Conservation (phyloP, 2,797 vertebrate species). For the Chromis chromis region DNA sequence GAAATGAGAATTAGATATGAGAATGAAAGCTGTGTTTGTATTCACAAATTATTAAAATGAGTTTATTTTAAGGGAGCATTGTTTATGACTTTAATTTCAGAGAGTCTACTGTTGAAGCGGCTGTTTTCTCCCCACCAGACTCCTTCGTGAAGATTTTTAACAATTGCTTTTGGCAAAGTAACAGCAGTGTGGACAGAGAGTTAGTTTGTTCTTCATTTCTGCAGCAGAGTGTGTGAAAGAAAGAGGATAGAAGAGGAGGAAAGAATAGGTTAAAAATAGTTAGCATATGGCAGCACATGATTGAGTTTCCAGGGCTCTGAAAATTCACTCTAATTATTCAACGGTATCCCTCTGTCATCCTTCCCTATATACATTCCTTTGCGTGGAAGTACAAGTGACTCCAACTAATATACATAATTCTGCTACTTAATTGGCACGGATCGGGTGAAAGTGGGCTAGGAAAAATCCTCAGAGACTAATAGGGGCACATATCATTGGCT, state of each 20-base stretch:
- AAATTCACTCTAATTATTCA: slow-evolving; percentile 97
- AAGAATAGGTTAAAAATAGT: slow-evolving; percentile 90
- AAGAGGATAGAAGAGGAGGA: slow-evolving; percentile 62
- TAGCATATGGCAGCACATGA: slow-evolving; percentile 87
- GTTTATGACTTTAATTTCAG: slow-evolving; percentile 25
- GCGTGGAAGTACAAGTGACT: slow-evolving; percentile 90
- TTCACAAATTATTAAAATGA: slow-evolving; percentile 42
- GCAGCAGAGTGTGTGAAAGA: slow-evolving; percentile 44
- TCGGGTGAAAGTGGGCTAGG: slow-evolving; percentile 90
- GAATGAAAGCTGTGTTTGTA: slow-evolving; percentile 57
- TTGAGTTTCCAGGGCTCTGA: slow-evolving; percentile 90
- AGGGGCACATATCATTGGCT: slow-evolving; percentile 94
- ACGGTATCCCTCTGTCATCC: slow-evolving; percentile 90
- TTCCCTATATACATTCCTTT: slow-evolving; percentile 87
- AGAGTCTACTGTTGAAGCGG: slow-evolving; percentile 1
- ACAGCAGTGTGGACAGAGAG: slow-evolving; percentile 61
- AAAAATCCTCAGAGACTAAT: slow-evolving; percentile 92
- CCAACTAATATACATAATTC: slow-evolving; percentile 97
- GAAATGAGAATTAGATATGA: slow-evolving; percentile 69
- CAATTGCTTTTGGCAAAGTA: slow-evolving; percentile 45
- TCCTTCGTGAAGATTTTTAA: slow-evolving; percentile 33
- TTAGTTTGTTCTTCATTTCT: slow-evolving; percentile 64
- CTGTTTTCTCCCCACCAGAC: slow-evolving; percentile 1
- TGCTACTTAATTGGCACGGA: slow-evolving; percentile 95
- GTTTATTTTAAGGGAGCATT: slow-evolving; percentile 26